Evolutionary conservation across 2,113 vertebrate genomes (phyloP), one percentile per base, ranked within the genome.

Genomic region (Ascaphus truei): DNA sequence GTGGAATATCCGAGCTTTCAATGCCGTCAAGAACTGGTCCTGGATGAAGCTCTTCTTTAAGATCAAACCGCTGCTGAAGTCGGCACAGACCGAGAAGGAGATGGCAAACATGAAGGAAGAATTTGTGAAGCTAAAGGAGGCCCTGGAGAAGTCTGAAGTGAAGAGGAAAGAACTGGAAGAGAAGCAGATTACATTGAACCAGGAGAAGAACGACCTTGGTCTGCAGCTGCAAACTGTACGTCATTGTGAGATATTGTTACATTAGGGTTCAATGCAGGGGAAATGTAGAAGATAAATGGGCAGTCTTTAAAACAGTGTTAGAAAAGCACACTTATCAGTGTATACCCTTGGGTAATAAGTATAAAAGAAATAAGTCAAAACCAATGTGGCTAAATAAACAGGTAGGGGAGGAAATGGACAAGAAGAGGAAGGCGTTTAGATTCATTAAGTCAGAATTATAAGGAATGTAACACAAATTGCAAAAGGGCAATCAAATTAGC

Each of bases 31-130:
- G 77, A 90, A 98, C 71, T 98, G 96, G 95, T 93, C 93, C 7
- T 98, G 95, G 95, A 98, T 98, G 95, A 96, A 93, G 73, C 91
- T 98, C 16, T 98, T 96, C 81, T 98, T 98, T 77, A 98, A 95
- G 82, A 96, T 98, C 81, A 98, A 98, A 68, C 95, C 95, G 0
- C 77, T 98, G 15, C 83, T 98, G 72, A 94, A 85, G 76, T 97
- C 94, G 0, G 94, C 94, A 0, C 89, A 96, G 81, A 93, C 89
- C 0, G 95, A 98, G 77, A 96, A 98, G 72, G 95, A 98, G 80
- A 82, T 98, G 85, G 79, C 84, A 0, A 80, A 62, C 48, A 80
- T 98, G 62, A 92, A 95, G 76, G 93, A 93, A 13, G 94, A 98
- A 78, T 79, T 96, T 51, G 84, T 90, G 74, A 92, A 91, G 53